phyloP scores from a whole-genome alignment of 2,888 invertebrate genomes.

The Spialia ferax region DNA sequence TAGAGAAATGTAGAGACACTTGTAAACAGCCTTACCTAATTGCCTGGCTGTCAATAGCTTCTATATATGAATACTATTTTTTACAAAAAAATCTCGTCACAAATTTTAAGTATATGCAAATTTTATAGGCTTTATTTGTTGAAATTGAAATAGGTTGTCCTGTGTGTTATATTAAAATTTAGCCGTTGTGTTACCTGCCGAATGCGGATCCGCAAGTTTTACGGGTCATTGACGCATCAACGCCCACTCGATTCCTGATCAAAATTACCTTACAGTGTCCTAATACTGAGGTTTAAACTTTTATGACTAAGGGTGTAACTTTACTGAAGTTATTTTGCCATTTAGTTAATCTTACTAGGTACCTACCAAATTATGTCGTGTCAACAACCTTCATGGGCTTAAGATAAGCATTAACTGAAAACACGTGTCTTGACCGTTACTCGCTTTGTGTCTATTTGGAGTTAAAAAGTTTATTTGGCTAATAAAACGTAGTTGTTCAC shows the following conservation, averaged over 20 bases:
- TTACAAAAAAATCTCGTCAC: background rate
- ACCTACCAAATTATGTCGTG: background rate
- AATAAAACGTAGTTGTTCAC: conserved; percentile 9
- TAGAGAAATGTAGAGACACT: conserved; percentile 2
- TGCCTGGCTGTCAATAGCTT: background rate
- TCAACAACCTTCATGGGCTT: background rate
- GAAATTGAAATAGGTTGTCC: conserved; percentile 31
- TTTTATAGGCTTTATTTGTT: conserved; percentile 34
- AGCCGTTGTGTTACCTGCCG: conserved; percentile 55
- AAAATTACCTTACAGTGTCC: conserved; percentile 55
- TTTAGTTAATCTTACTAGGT: too few relatives aligned
- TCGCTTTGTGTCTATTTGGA: conserved; percentile 65
- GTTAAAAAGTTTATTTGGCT: background rate
- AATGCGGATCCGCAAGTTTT: conserved; percentile 84
- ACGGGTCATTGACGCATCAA: conserved; percentile 84
- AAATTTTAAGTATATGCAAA: conserved; percentile 7
- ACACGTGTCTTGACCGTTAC: conserved; percentile 74
- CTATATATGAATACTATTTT: conserved; percentile 6
- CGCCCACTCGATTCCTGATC: conserved; percentile 76
- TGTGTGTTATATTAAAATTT: conserved; percentile 31
- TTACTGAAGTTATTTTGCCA: background rate
- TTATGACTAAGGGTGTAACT: conserved; percentile 1
- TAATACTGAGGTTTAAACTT: conserved; percentile 37
- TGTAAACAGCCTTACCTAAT: background rate
- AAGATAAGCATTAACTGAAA: conserved; percentile 11